These are phyloP conservation scores for Bellardia bayeri DNA, from an alignment of 2,888 invertebrate genomes.

Conservation along the genomic window DNA sequence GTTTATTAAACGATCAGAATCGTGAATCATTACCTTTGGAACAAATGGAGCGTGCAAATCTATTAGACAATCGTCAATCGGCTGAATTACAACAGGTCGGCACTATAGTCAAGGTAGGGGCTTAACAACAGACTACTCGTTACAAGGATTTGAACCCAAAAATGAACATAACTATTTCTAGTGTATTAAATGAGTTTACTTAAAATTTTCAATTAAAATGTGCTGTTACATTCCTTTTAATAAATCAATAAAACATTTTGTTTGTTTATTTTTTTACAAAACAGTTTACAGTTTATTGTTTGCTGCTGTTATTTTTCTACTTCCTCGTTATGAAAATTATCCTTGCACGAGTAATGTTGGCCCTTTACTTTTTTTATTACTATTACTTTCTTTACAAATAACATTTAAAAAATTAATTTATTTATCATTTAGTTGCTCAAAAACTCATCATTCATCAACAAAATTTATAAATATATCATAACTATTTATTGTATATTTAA, in stretches of 20 bases:
- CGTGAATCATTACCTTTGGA: constrained; percentile 88
- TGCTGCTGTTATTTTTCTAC: constrained; percentile 69
- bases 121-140: constrained; percentile 80
- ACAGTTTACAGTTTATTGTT: constrained; percentile 71
- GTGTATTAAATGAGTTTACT: neutral
- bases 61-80: constrained; percentile 84
- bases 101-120: constrained; percentile 94
- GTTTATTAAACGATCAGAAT: constrained; percentile 89
- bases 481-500: neutral
- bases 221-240: constrained; percentile 50
- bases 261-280: constrained; percentile 61
- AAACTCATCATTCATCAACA: constrained; percentile 43
- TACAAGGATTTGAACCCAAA: constrained; percentile 79
- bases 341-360: constrained; percentile 85
- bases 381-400: constrained; percentile 39
- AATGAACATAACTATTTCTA: neutral
- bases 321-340: constrained; percentile 76
- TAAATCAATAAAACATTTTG: constrained; percentile 48
- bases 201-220: constrained; percentile 34
- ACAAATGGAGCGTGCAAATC: constrained; percentile 86
- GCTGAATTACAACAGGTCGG: constrained; percentile 90
- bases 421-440: constrained; percentile 55
- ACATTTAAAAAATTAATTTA: constrained; percentile 23
- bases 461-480: neutral
- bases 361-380: constrained; percentile 76